Evolutionary conservation across 2,113 vertebrate species (phyloP).

Genomic region (Procavia capensis): DNA sequence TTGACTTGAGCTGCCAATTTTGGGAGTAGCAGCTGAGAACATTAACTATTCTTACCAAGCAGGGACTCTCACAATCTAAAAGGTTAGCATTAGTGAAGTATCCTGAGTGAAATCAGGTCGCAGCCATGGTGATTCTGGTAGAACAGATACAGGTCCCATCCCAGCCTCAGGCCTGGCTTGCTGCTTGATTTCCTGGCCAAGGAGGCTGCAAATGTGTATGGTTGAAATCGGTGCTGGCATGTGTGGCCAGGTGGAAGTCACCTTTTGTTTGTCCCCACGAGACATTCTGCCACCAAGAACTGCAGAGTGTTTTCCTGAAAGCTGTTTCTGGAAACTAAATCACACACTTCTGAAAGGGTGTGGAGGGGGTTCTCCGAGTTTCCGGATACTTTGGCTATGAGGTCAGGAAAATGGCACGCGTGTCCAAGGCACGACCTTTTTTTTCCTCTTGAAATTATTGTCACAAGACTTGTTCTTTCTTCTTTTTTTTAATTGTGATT

Average conservation of each 20-base stretch:
- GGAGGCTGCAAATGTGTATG: not conserved
- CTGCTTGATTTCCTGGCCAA: not conserved
- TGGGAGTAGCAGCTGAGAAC: too few species aligned
- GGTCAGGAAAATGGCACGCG: not conserved
- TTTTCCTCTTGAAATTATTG: not conserved
- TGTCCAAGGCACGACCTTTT: too few species aligned
- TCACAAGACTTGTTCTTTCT: not conserved
- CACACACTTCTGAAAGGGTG: not conserved
- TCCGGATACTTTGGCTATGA: not conserved
- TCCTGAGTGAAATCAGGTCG: not conserved
- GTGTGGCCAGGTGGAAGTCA: not conserved
- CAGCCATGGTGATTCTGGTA: not conserved
- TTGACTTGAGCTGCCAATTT: too few species aligned
- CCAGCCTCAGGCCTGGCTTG: not conserved
- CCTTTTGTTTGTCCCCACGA: not conserved
- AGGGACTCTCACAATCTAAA: too few species aligned
- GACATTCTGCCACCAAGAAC: accelerated
- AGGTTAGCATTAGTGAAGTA: not conserved
- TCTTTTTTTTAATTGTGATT: too few species aligned
- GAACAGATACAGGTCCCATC: not conserved
- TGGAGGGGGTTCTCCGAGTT: not conserved
- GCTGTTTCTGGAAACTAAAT: not conserved
- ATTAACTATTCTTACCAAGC: too few species aligned
- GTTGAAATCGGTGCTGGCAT: accelerated
- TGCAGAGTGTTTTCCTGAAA: not conserved